Evolutionary conservation across 2,888 invertebrate genomes (phyloP), one percentile per base, ranked within the genome.

Genomic region (Elegia similella): DNA sequence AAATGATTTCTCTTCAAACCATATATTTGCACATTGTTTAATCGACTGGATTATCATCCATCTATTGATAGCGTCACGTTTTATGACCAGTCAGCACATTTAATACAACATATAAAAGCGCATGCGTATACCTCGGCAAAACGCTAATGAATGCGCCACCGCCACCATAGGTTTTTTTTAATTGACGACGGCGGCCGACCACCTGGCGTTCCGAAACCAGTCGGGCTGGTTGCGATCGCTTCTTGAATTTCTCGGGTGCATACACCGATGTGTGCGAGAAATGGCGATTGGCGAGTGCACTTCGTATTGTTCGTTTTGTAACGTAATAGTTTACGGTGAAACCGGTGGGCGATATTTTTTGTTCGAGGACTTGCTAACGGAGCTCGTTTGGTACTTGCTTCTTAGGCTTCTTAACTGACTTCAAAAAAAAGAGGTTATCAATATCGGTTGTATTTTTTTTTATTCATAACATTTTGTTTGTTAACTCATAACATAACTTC

Each of bases 171-270:
- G 62, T 63, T 70, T 74, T 74, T 72, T 70, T 62, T 65, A 66
- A 67, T 72, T 76, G 74, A 69, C 77, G 71, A 75, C 73, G 76
- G 64, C 71, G 70, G 62, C 66, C 68, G 70, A 61, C 73, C 78
- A 78, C 73, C 76, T 76, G 79, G 76, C 67, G 64, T 67, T 64
- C 60, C 59, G 56, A 62, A 73, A 73, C 71, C 62, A 55, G 70
- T 72, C 70, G 68, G 64, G 63, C 63, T 64, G 67, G 64, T 69
- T 65, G 61, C 63, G 50, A 57, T 66, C 64, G 55, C 61, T 58
- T 42, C 50, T 62, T 62, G 61, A 62, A 69, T 68, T 65, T 58
- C 54, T 61, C 58, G 60, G 38, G 43, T 48, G 47, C 23, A 23
- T 23, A 5, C 23, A 3, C 23, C 23, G 5, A 23, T 23, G 23